Evolutionary conservation across 2,888 invertebrate genomes (phyloP).

Genomic region (Tupiocoris notatus): DNA sequence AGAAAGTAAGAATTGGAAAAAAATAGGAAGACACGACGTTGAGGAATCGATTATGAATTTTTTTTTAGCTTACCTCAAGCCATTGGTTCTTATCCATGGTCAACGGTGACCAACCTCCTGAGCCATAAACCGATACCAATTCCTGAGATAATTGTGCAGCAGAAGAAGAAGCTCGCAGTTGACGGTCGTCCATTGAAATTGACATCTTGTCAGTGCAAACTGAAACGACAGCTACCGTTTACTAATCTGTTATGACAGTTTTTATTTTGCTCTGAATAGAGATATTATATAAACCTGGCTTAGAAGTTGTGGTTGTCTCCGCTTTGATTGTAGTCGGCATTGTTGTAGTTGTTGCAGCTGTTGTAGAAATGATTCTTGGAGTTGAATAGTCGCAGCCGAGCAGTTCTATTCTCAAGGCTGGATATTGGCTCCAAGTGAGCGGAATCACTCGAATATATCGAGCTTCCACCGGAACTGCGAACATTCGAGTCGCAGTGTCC

Average conservation of each 20-base stretch:
- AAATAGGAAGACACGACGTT: too few species aligned
- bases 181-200: slow-evolving; percentile 62
- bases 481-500: slow-evolving; percentile 63
- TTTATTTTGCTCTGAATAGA: too few species aligned
- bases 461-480: slow-evolving; percentile 73
- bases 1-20: too few species aligned
- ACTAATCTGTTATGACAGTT: too few species aligned
- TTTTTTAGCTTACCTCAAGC: slow-evolving; percentile 55
- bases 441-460: slow-evolving; percentile 70
- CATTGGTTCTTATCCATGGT: slow-evolving; percentile 68
- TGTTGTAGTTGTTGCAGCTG: slow-evolving; percentile 42
- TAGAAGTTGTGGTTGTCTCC: not conserved
- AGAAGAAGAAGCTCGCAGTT: slow-evolving; percentile 64
- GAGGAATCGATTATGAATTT: not conserved
- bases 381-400: slow-evolving; percentile 63
- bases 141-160: slow-evolving; percentile 54
- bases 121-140: slow-evolving; percentile 57
- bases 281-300: too few species aligned
- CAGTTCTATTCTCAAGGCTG: slow-evolving; percentile 69
- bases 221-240: too few species aligned
- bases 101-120: slow-evolving; percentile 66
- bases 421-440: slow-evolving; percentile 69
- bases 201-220: slow-evolving; percentile 71
- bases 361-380: slow-evolving; percentile 39
- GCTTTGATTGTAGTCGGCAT: slow-evolving; percentile 5